Conservation (phyloP, 2,888 invertebrate species). For the Melanostoma scalare region DNA sequence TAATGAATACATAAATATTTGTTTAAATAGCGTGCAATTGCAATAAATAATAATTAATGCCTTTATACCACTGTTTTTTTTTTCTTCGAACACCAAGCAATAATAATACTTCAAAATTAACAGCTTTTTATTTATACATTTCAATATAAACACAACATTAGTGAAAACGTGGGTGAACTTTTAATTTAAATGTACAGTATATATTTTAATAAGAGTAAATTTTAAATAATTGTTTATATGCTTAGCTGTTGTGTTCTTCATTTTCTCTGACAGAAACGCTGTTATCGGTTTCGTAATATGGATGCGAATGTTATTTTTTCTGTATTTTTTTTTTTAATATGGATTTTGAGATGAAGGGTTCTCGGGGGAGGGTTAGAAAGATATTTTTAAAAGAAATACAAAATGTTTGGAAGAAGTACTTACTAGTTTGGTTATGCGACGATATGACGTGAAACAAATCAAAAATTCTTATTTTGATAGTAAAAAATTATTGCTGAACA, state of each 20-base stretch:
- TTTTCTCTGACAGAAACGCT: conserved; percentile 24
- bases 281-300: conserved; percentile 17
- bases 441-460: conserved; percentile 39
- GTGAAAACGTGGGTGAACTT: conserved; percentile 61
- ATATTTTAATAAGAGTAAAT: conserved; percentile 11
- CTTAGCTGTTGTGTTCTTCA: conserved; percentile 47
- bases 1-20: conserved; percentile 19
- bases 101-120: conserved; percentile 37
- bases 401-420: conserved; percentile 48
- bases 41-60: conserved; percentile 58
- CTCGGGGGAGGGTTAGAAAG: conserved; percentile 11
- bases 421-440: conserved; percentile 53
- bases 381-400: conserved; percentile 27
- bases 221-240: conserved; percentile 27
- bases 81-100: conserved; percentile 58
- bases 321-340: conserved; percentile 22
- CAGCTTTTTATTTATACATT: conserved; percentile 40
- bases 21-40: conserved; percentile 66
- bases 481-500: conserved; percentile 4
- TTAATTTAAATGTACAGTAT: conserved; percentile 51
- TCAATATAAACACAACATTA: conserved; percentile 58
- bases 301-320: conserved; percentile 11
- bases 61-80: conserved; percentile 7
- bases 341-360: conserved; percentile 8
- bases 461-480: background rate